Evolutionary conservation across 2,888 invertebrate genomes (phyloP), one percentile per base, ranked within the genome.

Genomic region (Microplitis manilae): DNA sequence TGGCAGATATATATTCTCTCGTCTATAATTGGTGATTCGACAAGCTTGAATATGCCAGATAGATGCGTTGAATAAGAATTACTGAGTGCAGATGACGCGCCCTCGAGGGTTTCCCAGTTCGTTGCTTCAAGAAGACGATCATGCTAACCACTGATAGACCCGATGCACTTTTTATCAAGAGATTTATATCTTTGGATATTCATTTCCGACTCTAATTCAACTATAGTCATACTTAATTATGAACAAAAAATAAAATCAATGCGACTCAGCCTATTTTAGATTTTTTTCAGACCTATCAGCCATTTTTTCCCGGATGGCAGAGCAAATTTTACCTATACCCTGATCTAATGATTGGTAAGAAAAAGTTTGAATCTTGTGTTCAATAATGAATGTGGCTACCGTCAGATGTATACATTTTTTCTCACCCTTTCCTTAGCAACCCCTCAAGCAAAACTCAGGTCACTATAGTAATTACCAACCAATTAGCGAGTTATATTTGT

Each of bases 1-100:
- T 90, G 84, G 83, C 72, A 59, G 67, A 80, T 79, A 77, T 79
- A 77, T 75, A 69, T 75, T 69, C 77, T 75, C 73, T 74, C 59
- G 30, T 60, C 70, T 73, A 74, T 68, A 86, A 85, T 86, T 83
- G 84, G 84, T 85, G 84, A 87, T 87, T 82, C 86, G 84, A 83
- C 85, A 76, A 84, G 83, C 84, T 86, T 86, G 83, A 86, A 87
- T 86, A 83, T 85, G 83, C 85, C 84, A 86, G 89, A 88, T 88
- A 88, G 87, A 80, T 90, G 87, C 50, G 89, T 86, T 89, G 89
- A 85, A 84, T 88, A 88, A 89, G 89, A 83, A 89, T 90, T 86
- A 89, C 88, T 85, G 88, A 67, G 81, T 81, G 84, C 87, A 85
- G 86, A 86, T 86, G 86, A 86, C 83, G 83, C 85, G 81, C 82